Conservation (phyloP, 2,113 vertebrate species). For the Elgaria multicarinata region DNA sequence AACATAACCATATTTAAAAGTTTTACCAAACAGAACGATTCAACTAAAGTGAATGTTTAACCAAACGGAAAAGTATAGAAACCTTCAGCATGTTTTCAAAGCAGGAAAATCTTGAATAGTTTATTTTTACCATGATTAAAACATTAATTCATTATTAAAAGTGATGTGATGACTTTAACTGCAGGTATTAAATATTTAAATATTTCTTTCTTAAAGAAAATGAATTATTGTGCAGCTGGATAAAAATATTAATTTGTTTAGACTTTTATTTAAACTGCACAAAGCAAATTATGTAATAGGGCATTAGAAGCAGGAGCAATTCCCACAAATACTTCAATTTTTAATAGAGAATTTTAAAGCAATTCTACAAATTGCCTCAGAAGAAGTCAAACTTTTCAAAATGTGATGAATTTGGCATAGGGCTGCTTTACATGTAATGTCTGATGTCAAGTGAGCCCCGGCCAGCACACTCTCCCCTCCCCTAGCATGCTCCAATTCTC, state of each 20-base stretch:
- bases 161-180: too few species aligned
- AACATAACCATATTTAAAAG: not conserved
- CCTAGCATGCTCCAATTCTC: not conserved
- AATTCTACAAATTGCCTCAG: not conserved
- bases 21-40: not conserved
- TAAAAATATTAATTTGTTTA: not conserved
- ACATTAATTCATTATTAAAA: not conserved
- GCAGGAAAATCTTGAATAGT: not conserved
- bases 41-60: slow-evolving; percentile 6
- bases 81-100: not conserved
- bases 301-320: not conserved
- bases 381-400: not conserved
- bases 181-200: not conserved
- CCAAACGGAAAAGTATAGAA: not conserved
- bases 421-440: not conserved
- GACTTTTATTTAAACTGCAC: not conserved
- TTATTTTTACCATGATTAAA: not conserved
- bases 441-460: not conserved
- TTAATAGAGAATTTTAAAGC: not conserved
- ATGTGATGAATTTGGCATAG: not conserved
- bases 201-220: not conserved
- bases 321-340: too few species aligned
- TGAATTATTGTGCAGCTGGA: not conserved
- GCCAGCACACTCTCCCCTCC: not conserved
- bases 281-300: not conserved